Conservation (phyloP, 2,113 vertebrate species). For the Channa maculata region DNA sequence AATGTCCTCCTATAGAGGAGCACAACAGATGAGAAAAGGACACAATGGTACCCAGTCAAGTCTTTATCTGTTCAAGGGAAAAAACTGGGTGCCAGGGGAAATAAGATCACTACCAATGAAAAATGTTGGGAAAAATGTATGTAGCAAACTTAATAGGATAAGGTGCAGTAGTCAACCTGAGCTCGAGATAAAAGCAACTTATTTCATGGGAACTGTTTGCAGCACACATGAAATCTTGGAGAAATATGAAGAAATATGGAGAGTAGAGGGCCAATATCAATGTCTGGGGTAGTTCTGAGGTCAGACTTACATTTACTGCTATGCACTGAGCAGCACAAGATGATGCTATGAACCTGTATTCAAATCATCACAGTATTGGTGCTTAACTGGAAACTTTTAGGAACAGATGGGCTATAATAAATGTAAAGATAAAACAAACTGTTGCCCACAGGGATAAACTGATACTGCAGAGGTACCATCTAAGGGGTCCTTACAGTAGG, state of each 20-base stretch:
- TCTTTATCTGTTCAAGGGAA: conserved; percentile 45
- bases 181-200: conserved; percentile 43
- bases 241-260: conserved; percentile 38
- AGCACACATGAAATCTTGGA: conserved; percentile 22
- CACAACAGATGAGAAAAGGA: conserved; percentile 37
- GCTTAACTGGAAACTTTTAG: conserved; percentile 15
- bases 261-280: conserved; percentile 21
- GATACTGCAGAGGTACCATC: no score
- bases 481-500: no score
- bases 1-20: conserved; percentile 30
- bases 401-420: conserved; percentile 29
- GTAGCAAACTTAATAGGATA: conserved; percentile 33
- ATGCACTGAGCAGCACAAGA: not conserved
- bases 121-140: conserved; percentile 36
- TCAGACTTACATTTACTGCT: conserved; percentile 21
- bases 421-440: conserved; percentile 16
- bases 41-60: conserved; percentile 15
- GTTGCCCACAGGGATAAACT: no score
- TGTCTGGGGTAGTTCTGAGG: conserved; percentile 13
- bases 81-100: conserved; percentile 35
- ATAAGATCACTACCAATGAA: conserved; percentile 49
- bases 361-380: not conserved
- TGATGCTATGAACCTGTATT: not conserved
- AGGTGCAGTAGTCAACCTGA: conserved; percentile 29
- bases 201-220: conserved; percentile 43